A percentile compares a stretch with the other conserved stretches of the same genome.
phyloP scores from a whole-genome alignment of 2,797 vertebrate genomes.

The Melanotaenia maccullochi region DNA sequence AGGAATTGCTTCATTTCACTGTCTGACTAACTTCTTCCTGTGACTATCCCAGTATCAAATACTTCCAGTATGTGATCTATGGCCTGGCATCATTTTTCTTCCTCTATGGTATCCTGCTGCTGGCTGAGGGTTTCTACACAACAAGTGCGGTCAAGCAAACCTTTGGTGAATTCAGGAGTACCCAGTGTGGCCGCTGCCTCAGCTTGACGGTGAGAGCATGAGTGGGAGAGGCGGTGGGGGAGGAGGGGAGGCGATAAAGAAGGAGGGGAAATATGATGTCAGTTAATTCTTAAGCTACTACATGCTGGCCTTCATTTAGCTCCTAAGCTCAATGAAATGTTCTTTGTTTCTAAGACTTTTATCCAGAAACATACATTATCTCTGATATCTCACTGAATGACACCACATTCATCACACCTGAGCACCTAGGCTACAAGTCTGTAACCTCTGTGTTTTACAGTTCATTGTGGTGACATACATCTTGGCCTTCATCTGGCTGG shows the following conservation, averaged over 20 bases:
- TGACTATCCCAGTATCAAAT: conserved; percentile 87
- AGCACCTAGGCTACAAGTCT: conserved; percentile 8
- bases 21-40: conserved; percentile 39
- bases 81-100: conserved; percentile 98
- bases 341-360: conserved; percentile 31
- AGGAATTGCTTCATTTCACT: not conserved
- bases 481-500: conserved; percentile 93
- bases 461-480: conserved; percentile 95
- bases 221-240: conserved; percentile 33
- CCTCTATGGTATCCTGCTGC: conserved; percentile 94
- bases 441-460: conserved; percentile 78
- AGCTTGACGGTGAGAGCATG: conserved; percentile 92
- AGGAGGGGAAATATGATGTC: conserved; percentile 17
- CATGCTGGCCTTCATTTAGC: conserved; percentile 37
- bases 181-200: conserved; percentile 93
- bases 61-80: conserved; percentile 97
- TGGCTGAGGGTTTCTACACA: conserved; percentile 99
- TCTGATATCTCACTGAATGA: conserved; percentile 32
- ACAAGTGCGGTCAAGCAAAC: conserved; percentile 97
- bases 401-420: conserved; percentile 43
- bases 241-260: not conserved
- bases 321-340: conserved; percentile 20
- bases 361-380: conserved; percentile 31
- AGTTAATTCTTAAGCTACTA: conserved; percentile 20
- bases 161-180: conserved; percentile 97